These are phyloP conservation scores for Saccopteryx bilineata DNA, from an alignment of 2,113 vertebrate species.

Conservation along the genomic window DNA sequence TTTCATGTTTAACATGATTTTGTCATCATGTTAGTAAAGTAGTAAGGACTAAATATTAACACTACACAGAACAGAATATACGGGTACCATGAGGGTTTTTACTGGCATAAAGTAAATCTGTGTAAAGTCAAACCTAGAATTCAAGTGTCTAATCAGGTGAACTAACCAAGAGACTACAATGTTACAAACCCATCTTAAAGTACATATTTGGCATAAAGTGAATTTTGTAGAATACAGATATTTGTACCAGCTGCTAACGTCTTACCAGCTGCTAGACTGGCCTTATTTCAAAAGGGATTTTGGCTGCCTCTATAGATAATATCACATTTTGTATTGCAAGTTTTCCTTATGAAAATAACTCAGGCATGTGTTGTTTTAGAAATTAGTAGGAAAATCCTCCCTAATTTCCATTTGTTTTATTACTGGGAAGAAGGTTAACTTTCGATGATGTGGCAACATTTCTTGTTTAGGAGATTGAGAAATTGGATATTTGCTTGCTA, in stretches of 20 bases:
- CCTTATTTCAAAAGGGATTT: constrained; percentile 22
- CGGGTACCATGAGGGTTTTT: neutral
- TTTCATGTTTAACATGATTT: constrained; percentile 21
- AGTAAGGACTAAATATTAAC: neutral
- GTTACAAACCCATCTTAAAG: constrained; percentile 2
- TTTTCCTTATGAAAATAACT: constrained; percentile 17
- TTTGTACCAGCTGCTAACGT: neutral
- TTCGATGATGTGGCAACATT: constrained; percentile 20
- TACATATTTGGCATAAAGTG: constrained; percentile 17
- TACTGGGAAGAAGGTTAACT: constrained; percentile 49
- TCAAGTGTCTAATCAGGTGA: neutral
- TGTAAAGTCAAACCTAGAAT: neutral
- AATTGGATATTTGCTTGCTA: constrained; percentile 35
- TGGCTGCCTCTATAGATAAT: constrained; percentile 48
- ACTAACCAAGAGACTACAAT: neutral
- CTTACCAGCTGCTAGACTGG: constrained; percentile 21
- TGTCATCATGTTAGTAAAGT: neutral
- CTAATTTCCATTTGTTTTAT: neutral
- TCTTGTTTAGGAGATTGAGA: constrained; percentile 27
- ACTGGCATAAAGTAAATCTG: neutral
- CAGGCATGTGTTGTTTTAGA: constrained; percentile 29
- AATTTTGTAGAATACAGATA: neutral
- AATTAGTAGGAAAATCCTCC: neutral
- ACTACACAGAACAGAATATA: constrained; percentile 24
- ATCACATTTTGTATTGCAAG: constrained; percentile 27